Conservation (phyloP, 2,797 vertebrate genomes). For the Brachyalestes nurse region DNA sequence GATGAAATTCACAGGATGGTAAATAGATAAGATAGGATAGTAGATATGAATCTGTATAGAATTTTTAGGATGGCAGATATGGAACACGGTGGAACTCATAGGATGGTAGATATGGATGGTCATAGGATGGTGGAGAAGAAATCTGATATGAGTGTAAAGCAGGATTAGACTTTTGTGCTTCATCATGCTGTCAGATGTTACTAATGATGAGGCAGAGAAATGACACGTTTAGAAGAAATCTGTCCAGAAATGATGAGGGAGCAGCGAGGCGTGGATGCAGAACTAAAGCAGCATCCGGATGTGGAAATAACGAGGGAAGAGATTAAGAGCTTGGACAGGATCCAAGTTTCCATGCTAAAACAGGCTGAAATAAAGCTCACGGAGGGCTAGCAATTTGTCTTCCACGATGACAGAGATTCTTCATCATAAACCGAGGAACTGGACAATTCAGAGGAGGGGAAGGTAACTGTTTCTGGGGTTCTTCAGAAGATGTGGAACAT, state of each 20-base stretch:
- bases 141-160: background rate
- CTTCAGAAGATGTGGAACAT: background rate
- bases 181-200: background rate
- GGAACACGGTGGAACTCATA: background rate
- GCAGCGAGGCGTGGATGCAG: background rate
- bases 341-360: constrained; percentile 10
- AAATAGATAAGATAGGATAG: too few relatives aligned
- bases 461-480: background rate
- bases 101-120: background rate
- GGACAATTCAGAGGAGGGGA: background rate
- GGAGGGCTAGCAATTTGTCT: background rate
- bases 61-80: background rate
- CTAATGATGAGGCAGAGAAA: constrained; percentile 1
- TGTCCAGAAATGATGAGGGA: background rate
- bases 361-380: background rate
- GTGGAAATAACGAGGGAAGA: background rate
- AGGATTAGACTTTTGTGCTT: background rate
- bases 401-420: background rate
- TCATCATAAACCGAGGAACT: background rate
- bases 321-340: constrained; percentile 5
- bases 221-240: background rate
- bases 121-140: background rate
- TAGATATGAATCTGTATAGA: too few relatives aligned
- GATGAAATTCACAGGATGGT: background rate
- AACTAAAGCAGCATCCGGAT: background rate